phyloP scores from a whole-genome alignment of 1,140 invertebrate genomes.

The Leptopilina boulardi region DNA sequence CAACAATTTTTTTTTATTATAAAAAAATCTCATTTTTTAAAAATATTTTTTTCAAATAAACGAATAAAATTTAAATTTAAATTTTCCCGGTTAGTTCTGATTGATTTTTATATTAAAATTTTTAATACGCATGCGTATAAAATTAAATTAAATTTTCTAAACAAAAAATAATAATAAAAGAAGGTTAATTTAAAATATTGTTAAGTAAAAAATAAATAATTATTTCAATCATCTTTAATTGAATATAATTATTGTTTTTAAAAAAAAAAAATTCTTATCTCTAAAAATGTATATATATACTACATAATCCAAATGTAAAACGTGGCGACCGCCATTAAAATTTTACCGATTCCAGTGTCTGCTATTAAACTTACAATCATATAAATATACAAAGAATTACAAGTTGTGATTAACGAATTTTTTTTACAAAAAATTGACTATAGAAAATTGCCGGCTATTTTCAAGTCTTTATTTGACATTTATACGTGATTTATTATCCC shows the following conservation, averaged over 20 bases:
- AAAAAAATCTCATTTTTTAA: too few relatives aligned
- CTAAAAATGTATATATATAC: neutral
- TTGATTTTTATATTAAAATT: neutral
- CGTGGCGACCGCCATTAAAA: neutral
- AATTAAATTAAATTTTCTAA: neutral
- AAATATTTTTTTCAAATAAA: too few relatives aligned
- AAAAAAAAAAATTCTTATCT: neutral
- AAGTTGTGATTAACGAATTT: too few relatives aligned
- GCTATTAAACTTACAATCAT: too few relatives aligned
- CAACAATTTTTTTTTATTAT: too few relatives aligned
- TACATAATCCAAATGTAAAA: neutral
- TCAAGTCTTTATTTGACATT: too few relatives aligned
- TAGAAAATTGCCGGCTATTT: too few relatives aligned
- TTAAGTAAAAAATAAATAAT: neutral
- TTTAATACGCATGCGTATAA: neutral
- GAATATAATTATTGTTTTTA: neutral
- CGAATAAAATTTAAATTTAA: too few relatives aligned
- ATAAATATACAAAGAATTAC: too few relatives aligned
- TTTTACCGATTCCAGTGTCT: neutral
- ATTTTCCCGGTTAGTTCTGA: neutral
- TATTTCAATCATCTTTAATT: neutral
- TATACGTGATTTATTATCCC: too few relatives aligned
- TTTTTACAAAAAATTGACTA: too few relatives aligned
- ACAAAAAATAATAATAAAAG: neutral
- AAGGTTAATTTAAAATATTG: neutral